These are phyloP conservation scores for Cerceris ruficornis DNA, from an alignment of 2,888 invertebrate genomes.

Conservation along the genomic window DNA sequence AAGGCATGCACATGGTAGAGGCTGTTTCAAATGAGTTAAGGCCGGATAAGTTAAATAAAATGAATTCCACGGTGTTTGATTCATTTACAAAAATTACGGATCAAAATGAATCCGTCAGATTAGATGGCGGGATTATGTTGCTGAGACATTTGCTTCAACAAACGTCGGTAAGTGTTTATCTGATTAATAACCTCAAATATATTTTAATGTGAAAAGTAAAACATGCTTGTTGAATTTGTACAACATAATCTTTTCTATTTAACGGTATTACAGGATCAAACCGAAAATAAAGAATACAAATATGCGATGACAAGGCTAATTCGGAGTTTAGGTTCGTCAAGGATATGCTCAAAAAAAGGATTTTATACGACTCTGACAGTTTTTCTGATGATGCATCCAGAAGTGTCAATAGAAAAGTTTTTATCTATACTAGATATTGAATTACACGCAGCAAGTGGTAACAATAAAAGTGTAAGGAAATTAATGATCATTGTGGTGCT, in stretches of 20 bases:
- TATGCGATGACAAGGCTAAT: constrained; percentile 88
- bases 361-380: constrained; percentile 88
- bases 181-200: constrained; percentile 65
- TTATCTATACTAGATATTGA: constrained; percentile 86
- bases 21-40: constrained; percentile 33
- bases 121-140: constrained; percentile 80
- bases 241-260: neutral
- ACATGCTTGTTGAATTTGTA: constrained; percentile 8
- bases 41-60: constrained; percentile 66
- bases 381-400: constrained; percentile 83
- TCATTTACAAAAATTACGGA: constrained; percentile 81
- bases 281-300: constrained; percentile 83
- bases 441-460: constrained; percentile 85
- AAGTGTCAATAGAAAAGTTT: constrained; percentile 83
- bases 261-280: constrained; percentile 35
- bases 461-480: constrained; percentile 86
- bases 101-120: constrained; percentile 78
- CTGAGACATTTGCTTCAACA: constrained; percentile 80
- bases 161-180: constrained; percentile 77
- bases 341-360: constrained; percentile 85
- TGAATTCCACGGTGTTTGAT: constrained; percentile 80
- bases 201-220: constrained; percentile 9
- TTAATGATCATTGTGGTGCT: constrained; percentile 1
- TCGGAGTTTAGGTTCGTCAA: constrained; percentile 88
- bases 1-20: constrained; percentile 64